Evolutionary conservation across 1,140 invertebrate species (phyloP).

Genomic region (Drosophila sturtevanti): DNA sequence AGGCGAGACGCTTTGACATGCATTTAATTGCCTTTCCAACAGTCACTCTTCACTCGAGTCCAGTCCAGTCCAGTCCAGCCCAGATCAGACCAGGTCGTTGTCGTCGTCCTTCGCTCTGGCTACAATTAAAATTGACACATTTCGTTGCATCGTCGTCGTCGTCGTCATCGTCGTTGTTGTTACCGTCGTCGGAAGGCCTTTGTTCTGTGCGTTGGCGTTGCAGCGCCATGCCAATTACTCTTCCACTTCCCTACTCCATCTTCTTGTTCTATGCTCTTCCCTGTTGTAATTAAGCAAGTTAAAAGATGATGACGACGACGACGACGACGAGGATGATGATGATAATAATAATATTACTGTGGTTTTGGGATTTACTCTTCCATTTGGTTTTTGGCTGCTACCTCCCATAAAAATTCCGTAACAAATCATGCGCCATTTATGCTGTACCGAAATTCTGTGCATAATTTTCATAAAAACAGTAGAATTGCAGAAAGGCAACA

Average conservation of each 20-base stretch:
- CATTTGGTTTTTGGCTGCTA: background rate
- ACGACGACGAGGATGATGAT: background rate
- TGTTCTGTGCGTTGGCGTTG: conserved; percentile 55
- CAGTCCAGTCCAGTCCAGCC: background rate
- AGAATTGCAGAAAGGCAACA: background rate
- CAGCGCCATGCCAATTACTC: conserved; percentile 53
- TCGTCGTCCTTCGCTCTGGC: conserved; percentile 66
- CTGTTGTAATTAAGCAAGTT: conserved; percentile 48
- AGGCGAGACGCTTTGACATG: conserved; percentile 79
- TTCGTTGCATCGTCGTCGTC: conserved; percentile 68
- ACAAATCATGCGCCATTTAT: conserved; percentile 79
- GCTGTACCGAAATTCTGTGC: conserved; percentile 57
- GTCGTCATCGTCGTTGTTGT: conserved; percentile 46
- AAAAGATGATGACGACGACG: conserved; percentile 25
- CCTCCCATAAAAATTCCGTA: conserved; percentile 70
- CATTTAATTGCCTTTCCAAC: conserved; percentile 77
- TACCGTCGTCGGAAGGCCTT: conserved; percentile 48
- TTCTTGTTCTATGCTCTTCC: background rate
- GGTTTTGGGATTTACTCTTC: conserved; percentile 7
- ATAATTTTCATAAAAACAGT: conserved; percentile 51
- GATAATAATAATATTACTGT: background rate
- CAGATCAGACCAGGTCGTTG: conserved; percentile 18
- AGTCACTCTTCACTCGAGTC: conserved; percentile 22
- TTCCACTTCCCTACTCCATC: conserved; percentile 28
- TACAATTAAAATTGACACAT: conserved; percentile 82